Conservation (phyloP, 1,140 invertebrate genomes). For the Xylocopa sonorina region DNA sequence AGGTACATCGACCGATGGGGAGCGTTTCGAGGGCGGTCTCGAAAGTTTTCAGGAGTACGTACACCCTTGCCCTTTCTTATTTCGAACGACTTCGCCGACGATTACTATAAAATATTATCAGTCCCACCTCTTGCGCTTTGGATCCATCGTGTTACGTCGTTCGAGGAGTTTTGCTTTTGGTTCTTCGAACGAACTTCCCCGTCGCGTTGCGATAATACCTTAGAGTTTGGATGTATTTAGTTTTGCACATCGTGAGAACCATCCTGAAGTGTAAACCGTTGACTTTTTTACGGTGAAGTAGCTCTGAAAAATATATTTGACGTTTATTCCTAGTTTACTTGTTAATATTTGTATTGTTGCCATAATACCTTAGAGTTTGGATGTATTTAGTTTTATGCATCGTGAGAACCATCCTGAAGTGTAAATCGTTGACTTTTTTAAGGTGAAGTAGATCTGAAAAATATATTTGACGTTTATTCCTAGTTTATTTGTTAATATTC, state of each 20-base stretch:
- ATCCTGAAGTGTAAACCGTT: no score
- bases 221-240: background rate
- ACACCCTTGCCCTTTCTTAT: conserved; percentile 37
- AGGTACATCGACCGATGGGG: conserved; percentile 56
- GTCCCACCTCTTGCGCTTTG: background rate
- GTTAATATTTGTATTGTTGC: no score
- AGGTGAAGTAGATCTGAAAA: no score
- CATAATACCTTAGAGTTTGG: background rate
- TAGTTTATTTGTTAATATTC: no score
- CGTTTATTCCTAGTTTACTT: no score
- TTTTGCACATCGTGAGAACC: background rate
- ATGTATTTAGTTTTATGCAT: background rate
- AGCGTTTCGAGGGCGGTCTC: conserved; percentile 37
- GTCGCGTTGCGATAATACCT: background rate
- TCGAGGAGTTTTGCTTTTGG: background rate
- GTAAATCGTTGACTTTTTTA: no score
- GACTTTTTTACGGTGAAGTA: no score
- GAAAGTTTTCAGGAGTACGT: conserved; percentile 48
- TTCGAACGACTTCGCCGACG: conserved; percentile 28
- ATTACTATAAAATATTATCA: conserved; percentile 22
- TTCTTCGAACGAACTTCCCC: background rate
- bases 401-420: no score
- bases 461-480: no score
- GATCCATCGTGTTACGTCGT: background rate
- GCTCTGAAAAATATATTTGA: no score